Percentiles rank a stretch among this genome's conserved stretches.
These are phyloP conservation scores for Drosophila fuyamai DNA, from an alignment of 1,140 invertebrate genomes.

Conservation along the genomic window DNA sequence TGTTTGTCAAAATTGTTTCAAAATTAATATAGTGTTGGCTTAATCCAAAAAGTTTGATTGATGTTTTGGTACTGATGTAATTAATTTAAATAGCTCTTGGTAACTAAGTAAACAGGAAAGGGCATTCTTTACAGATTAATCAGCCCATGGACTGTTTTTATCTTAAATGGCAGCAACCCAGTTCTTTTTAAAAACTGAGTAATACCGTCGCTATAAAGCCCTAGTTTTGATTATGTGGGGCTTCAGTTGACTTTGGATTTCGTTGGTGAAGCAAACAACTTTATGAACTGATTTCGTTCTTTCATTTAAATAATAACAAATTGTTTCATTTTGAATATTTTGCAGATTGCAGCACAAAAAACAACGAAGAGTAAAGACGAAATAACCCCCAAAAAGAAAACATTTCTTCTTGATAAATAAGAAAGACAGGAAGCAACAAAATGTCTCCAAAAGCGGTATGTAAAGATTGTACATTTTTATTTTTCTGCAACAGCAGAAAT, in stretches of 20 bases:
- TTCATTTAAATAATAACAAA: no score
- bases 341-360: constrained; percentile 38
- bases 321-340: background rate
- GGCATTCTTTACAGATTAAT: constrained; percentile 6
- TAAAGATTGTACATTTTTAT: background rate
- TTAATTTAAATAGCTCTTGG: no score
- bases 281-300: background rate
- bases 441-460: constrained; percentile 83
- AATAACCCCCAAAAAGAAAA: constrained; percentile 37
- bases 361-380: constrained; percentile 26
- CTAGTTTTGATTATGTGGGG: background rate
- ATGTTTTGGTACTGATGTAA: no score
- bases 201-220: background rate
- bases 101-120: no score
- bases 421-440: constrained; percentile 67
- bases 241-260: background rate
- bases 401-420: constrained; percentile 34
- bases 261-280: background rate
- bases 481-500: no score
- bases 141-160: background rate
- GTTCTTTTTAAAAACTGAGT: background rate
- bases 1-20: background rate
- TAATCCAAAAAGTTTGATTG: no score
- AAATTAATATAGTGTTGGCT: background rate
- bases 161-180: background rate